Conservation (phyloP, 1,140 invertebrate species). For the Drosophila novamexicana region DNA sequence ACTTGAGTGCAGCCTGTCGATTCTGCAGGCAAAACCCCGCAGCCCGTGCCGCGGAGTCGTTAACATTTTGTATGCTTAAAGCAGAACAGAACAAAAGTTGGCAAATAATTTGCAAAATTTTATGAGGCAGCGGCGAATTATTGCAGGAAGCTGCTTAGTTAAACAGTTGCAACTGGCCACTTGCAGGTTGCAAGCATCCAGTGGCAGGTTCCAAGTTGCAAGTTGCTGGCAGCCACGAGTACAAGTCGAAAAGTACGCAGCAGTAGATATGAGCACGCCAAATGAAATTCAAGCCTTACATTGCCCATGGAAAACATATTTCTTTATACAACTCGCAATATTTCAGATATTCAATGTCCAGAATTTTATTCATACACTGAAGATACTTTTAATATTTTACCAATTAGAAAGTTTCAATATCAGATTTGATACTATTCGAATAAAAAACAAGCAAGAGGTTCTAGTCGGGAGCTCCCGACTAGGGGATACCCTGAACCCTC, state of each 20-base stretch:
- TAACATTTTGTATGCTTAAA: slow-evolving; percentile 54
- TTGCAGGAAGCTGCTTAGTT: slow-evolving; percentile 68
- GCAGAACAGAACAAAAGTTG: slow-evolving; percentile 66
- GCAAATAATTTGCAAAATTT: slow-evolving; percentile 80
- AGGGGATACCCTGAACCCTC: too few species aligned
- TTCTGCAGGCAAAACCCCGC: background rate
- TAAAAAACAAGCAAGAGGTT: too few species aligned
- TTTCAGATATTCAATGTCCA: too few species aligned
- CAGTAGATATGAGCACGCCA: background rate
- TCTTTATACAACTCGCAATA: background rate
- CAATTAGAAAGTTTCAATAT: too few species aligned
- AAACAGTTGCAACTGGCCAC: slow-evolving; percentile 56
- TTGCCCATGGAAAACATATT: background rate
- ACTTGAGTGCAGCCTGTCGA: slow-evolving; percentile 36
- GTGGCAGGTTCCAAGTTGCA: slow-evolving; percentile 15
- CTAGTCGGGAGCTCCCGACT: too few species aligned
- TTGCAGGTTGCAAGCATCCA: slow-evolving; percentile 19
- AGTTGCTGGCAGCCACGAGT: background rate
- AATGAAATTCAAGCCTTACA: background rate
- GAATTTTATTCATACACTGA: too few species aligned
- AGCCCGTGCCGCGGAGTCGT: slow-evolving; percentile 7
- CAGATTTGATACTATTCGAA: too few species aligned
- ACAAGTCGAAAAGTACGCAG: background rate
- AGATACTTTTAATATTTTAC: too few species aligned
- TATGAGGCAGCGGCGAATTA: slow-evolving; percentile 61